Base-by-base conservation (phyloP, 2,113 vertebrate genomes). In the Paraplagusia blochii region DNA sequence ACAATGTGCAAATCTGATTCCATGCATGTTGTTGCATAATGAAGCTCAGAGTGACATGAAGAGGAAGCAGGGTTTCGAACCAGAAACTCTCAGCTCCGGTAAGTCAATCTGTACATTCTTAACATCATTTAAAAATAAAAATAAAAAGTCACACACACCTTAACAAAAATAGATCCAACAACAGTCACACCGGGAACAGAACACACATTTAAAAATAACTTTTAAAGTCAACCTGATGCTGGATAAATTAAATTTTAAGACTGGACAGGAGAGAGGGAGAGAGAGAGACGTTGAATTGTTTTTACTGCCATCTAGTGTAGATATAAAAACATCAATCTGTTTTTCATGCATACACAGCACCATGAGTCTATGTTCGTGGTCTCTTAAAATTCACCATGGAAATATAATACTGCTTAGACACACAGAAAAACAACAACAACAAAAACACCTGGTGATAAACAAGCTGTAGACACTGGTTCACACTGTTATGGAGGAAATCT, bases 1-100 rank as follows among this genome's bases (percentile, higher is more conserved):
- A 80, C 57, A 35, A 87, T 85, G 87, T 88, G 87, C 87, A 88
- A 87, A 80, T 82, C 34, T 69, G 81, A 69, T 57, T 80, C 66
- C 69, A 79, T 79, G 73, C 81, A 81, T 72, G 68, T 47, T 38
- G 50, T 79, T 85, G 83, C 85, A 85, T 84, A 72, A 82, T 65
- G 83, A 69, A 53, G 60, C 42, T 60, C 12, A 63, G 9, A 71
- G 63, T 34, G 42, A 69, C 8, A 62, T 16, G 33, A 69, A 11
- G 62, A 18, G 36, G 44, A 14, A 35, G 13, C 5, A 5, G 1
- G 11, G 15, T 36, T 19, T 10, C 33, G 15, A 9, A 16, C 33
- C n/a, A 51, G 34, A 15, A 15, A 71, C 35, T 46, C 60, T 54
- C 43, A 43, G 58, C 47, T 56, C 45, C 40, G 18, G 40, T 42